phyloP scores from a whole-genome alignment of 1,140 invertebrate species.

The Halictus rubicundus region DNA sequence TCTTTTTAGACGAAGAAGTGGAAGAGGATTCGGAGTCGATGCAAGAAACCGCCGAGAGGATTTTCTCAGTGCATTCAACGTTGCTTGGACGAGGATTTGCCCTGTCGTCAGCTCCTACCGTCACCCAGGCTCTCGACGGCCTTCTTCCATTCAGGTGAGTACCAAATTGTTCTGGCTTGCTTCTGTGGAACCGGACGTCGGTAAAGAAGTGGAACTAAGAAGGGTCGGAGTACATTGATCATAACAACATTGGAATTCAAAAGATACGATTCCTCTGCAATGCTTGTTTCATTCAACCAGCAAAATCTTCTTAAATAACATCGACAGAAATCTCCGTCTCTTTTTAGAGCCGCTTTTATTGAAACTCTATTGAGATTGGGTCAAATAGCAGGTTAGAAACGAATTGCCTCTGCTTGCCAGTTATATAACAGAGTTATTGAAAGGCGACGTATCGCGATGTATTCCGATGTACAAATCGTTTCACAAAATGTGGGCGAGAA shows the following conservation, averaged over 20 bases:
- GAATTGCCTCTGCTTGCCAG: too few relatives aligned
- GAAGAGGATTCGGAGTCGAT: conserved; percentile 87
- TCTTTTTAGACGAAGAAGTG: conserved; percentile 85
- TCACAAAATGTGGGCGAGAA: background rate
- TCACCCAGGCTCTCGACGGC: conserved; percentile 94
- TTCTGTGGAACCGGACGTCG: background rate
- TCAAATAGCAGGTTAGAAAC: background rate
- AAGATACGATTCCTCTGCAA: too few relatives aligned
- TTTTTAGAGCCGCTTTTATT: background rate
- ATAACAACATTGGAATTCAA: background rate
- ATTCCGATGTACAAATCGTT: background rate
- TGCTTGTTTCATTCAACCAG: background rate
- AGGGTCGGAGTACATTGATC: conserved; percentile 8
- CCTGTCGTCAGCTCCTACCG: conserved; percentile 91
- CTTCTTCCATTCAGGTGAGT: conserved; percentile 92
- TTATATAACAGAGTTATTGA: background rate
- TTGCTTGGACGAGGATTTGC: conserved; percentile 95
- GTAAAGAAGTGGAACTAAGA: conserved; percentile 22
- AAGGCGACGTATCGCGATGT: background rate
- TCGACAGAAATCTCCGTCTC: background rate
- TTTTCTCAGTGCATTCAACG: conserved; percentile 87
- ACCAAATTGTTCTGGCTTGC: background rate
- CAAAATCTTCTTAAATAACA: background rate
- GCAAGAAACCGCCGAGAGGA: conserved; percentile 87
- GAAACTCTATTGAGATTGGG: background rate